Evolutionary conservation across 2,888 invertebrate genomes (phyloP).

Genomic region (Folsomia candida): DNA sequence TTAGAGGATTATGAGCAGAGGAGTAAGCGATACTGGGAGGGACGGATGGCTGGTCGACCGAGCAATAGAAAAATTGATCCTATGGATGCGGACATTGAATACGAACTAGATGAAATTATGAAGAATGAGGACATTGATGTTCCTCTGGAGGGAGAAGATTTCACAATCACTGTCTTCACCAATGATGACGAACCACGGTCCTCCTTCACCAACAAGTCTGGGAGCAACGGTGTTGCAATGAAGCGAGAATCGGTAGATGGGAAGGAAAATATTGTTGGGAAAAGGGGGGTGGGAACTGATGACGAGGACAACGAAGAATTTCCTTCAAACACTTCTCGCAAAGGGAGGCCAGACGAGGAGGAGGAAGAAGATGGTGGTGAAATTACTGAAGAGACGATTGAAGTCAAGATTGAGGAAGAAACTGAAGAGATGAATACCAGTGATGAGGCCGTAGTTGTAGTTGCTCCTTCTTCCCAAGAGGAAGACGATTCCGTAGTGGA

Average conservation of each 20-base stretch:
- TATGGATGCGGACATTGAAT: conserved; percentile 60
- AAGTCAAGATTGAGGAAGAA: conserved; percentile 16
- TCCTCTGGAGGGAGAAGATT: conserved; percentile 29
- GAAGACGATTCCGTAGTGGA: conserved; percentile 14
- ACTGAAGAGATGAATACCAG: conserved; percentile 5
- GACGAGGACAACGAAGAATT: conserved; percentile 20
- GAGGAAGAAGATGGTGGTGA: conserved; percentile 36
- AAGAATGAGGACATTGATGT: conserved; percentile 51
- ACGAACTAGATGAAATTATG: conserved; percentile 65
- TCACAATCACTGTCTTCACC: conserved; percentile 42
- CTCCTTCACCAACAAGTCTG: too few species aligned
- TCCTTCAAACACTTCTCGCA: too few species aligned
- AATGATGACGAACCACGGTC: background rate
- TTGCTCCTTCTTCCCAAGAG: conserved; percentile 1
- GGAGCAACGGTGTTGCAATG: conserved; percentile 13
- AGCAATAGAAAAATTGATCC: conserved; percentile 35
- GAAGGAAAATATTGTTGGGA: conserved; percentile 2
- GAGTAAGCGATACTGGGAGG: conserved; percentile 48
- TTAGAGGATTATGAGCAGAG: conserved; percentile 46
- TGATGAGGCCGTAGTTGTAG: conserved; percentile 5
- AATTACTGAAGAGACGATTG: conserved; percentile 24
- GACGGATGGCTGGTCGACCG: conserved; percentile 40
- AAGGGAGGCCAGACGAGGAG: too few species aligned
- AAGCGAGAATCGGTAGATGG: conserved; percentile 7
- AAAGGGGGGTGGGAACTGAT: conserved; percentile 23